Conservation (phyloP, 2,888 invertebrate genomes). For the Pseudococcus longispinus region DNA sequence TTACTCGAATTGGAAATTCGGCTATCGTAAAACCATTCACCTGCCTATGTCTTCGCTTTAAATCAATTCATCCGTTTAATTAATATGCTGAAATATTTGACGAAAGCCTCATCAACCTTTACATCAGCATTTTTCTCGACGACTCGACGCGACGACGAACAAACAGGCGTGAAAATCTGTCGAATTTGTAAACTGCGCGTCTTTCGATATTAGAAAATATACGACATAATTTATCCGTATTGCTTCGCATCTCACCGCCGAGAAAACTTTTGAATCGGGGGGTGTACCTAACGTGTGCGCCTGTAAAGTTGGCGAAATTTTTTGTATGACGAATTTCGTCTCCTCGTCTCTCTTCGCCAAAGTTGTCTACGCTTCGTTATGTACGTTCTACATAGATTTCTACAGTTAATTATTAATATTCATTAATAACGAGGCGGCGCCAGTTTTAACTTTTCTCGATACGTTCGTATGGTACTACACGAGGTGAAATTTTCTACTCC, state of each 20-base stretch:
- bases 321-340: not conserved
- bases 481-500: not conserved
- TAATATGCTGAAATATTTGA: no score
- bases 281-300: not conserved
- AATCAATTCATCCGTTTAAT: no score
- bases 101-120: no score
- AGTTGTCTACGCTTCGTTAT: not conserved
- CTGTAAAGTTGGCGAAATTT: not conserved
- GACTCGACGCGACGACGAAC: not conserved
- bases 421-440: slow-evolving; percentile 5
- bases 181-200: not conserved
- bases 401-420: slow-evolving; percentile 29
- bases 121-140: no score
- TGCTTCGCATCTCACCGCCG: not conserved
- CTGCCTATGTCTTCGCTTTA: no score
- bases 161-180: not conserved
- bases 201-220: not conserved
- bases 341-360: not conserved
- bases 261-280: not conserved
- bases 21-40: no score
- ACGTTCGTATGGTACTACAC: not conserved
- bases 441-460: not conserved
- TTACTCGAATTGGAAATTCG: no score
- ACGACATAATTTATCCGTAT: not conserved
- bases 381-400: not conserved